Conservation (phyloP, 2,797 vertebrate species). For the Anguilla megastoma region DNA sequence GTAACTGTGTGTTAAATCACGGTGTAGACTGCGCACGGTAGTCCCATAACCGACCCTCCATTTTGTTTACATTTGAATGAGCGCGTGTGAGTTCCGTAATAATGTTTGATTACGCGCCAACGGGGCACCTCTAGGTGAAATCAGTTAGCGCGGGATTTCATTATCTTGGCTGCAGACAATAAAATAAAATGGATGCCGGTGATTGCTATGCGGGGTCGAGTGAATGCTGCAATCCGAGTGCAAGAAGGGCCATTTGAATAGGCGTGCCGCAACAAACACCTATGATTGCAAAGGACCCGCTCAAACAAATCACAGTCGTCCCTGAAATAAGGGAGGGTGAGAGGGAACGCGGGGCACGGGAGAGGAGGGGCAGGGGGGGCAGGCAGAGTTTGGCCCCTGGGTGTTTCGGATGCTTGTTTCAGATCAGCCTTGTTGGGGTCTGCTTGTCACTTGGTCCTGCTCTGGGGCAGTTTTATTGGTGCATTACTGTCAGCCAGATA, state of each 20-base stretch:
- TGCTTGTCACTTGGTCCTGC: conserved; percentile 35
- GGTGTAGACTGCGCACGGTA: not conserved
- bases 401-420: not conserved
- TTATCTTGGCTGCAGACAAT: not conserved
- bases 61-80: conserved; percentile 3
- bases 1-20: not conserved
- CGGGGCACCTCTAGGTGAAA: conserved; percentile 1
- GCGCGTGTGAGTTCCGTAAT: not conserved
- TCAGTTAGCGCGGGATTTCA: not conserved
- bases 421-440: not conserved
- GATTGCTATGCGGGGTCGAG: not conserved
- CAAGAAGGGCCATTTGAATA: not conserved
- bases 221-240: not conserved
- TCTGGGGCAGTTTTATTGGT: conserved; percentile 51
- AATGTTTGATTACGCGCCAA: not conserved
- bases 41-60: not conserved
- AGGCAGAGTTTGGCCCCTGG: not conserved
- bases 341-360: not conserved
- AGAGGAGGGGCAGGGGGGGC: not conserved
- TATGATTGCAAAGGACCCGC: not conserved
- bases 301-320: conserved; percentile 13
- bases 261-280: not conserved
- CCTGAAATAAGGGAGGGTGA: not conserved
- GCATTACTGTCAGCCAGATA: conserved; percentile 63
- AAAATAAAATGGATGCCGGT: conserved; percentile 14